Evolutionary conservation across 2,113 vertebrate genomes (phyloP), one percentile per base, ranked within the genome.

Genomic region (Polypterus bichir): DNA sequence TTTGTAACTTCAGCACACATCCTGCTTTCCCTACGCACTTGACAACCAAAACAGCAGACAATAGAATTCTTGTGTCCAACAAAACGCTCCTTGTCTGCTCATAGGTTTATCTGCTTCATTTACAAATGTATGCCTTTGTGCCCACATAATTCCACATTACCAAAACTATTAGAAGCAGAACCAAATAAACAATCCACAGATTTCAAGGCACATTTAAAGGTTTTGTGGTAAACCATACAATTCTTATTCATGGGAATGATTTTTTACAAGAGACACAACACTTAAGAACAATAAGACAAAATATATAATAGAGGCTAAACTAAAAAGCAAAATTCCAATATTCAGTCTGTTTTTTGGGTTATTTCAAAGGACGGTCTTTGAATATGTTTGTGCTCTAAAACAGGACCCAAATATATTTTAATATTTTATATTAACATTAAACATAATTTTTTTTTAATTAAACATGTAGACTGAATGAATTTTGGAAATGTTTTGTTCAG

Each of bases 61-160:
- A 92, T 85, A 87, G 85, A 88, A 93, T 92, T 91, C 84, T 83
- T 91, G 88, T 92, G 81, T 89, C 44, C 72, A 79, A 94, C 92
- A 95, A 93, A 97, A 91, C 83, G 69, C 70, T 80, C 84, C 88
- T 94, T 97, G 89, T 94, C 82, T 83, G 69, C 75, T 79, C 83
- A 82, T 79, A 81, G 80, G 86, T 85, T 91, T 90, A 91, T 93
- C 90, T 87, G 80, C 81, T 88, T 85, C 83, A 93, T 92, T 94
- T 94, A 95, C 91, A 94, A 93, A 93, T 91, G 85, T 88, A 89
- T 89, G 82, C 86, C 85, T 83, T 92, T 92, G 89, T 91, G 80
- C 85, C 81, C 76, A 83, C 81, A 85, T 78, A 81, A 86, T 83
- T 86, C 82, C 77, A 71, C 76, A 80, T 86, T 82, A 88, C 85